phyloP scores from a whole-genome alignment of 2,797 vertebrate genomes.

The Malacoraja senta region DNA sequence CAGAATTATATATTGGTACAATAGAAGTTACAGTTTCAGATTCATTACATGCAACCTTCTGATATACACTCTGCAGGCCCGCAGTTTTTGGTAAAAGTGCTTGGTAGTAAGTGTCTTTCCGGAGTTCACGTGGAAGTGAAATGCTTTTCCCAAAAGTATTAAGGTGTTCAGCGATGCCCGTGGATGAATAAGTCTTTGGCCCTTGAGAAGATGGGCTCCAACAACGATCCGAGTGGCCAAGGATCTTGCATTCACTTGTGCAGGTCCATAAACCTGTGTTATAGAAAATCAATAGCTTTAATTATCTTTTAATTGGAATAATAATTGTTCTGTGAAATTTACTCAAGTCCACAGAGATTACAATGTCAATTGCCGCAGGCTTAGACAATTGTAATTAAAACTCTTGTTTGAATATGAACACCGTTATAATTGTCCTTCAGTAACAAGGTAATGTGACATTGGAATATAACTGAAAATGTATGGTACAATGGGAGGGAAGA shows the following conservation, averaged over 20 bases:
- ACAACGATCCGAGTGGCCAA: slow-evolving; percentile 92
- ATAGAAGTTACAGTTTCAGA: slow-evolving; percentile 67
- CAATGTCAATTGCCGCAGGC: slow-evolving; percentile 9
- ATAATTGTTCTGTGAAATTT: not conserved
- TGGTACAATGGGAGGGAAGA: not conserved
- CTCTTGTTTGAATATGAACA: slow-evolving; percentile 5
- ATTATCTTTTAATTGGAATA: not conserved
- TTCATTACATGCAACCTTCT: slow-evolving; percentile 84
- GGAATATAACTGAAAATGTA: too few relatives aligned
- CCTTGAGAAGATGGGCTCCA: slow-evolving; percentile 87
- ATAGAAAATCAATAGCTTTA: slow-evolving; percentile 15
- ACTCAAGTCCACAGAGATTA: not conserved
- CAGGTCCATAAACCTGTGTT: slow-evolving; percentile 85
- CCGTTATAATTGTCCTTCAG: not conserved
- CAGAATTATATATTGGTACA: slow-evolving; percentile 9
- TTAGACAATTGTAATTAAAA: slow-evolving; percentile 17
- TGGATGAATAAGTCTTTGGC: slow-evolving; percentile 63
- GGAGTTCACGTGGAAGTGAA: slow-evolving; percentile 76
- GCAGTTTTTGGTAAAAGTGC: slow-evolving; percentile 77
- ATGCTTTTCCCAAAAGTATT: slow-evolving; percentile 89
- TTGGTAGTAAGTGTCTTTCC: slow-evolving; percentile 80
- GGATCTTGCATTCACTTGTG: slow-evolving; percentile 87
- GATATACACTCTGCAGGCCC: slow-evolving; percentile 82
- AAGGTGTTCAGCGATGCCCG: slow-evolving; percentile 63
- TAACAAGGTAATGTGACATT: not conserved